These are phyloP conservation scores for Seira musarum DNA, from an alignment of 2,888 invertebrate genomes.

Conservation along the genomic window DNA sequence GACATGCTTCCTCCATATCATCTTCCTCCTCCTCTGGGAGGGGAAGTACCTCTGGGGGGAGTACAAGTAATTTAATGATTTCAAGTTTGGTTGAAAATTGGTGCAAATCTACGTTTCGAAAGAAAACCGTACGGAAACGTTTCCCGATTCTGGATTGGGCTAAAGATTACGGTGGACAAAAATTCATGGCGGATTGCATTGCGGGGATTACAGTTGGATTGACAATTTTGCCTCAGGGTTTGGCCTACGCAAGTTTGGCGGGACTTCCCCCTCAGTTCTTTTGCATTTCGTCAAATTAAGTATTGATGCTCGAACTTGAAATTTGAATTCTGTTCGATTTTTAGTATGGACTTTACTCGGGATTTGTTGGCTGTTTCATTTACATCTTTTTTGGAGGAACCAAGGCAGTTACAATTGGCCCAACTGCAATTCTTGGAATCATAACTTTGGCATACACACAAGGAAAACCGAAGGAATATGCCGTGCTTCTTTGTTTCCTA, in stretches of 20 bases:
- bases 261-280: constrained; percentile 61
- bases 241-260: constrained; percentile 64
- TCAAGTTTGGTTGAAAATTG: constrained; percentile 11
- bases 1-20: neutral
- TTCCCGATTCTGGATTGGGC: constrained; percentile 71
- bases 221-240: constrained; percentile 74
- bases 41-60: neutral
- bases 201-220: constrained; percentile 75
- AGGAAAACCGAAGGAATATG: constrained; percentile 63
- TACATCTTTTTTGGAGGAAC: constrained; percentile 69
- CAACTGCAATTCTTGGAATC: too few relatives aligned
- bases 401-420: constrained; percentile 58
- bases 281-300: constrained; percentile 39
- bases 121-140: constrained; percentile 42
- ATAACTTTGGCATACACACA: constrained; percentile 66
- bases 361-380: constrained; percentile 69
- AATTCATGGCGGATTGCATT: constrained; percentile 73
- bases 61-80: neutral
- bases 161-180: constrained; percentile 71
- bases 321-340: neutral
- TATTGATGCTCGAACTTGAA: too few relatives aligned
- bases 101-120: constrained; percentile 36
- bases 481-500: constrained; percentile 66
- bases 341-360: constrained; percentile 66
- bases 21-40: too few relatives aligned